Percentiles rank a stretch among this genome's conserved stretches.
Evolutionary conservation across 2,797 vertebrate genomes (phyloP).

Genomic region (Serranus cabrilla): DNA sequence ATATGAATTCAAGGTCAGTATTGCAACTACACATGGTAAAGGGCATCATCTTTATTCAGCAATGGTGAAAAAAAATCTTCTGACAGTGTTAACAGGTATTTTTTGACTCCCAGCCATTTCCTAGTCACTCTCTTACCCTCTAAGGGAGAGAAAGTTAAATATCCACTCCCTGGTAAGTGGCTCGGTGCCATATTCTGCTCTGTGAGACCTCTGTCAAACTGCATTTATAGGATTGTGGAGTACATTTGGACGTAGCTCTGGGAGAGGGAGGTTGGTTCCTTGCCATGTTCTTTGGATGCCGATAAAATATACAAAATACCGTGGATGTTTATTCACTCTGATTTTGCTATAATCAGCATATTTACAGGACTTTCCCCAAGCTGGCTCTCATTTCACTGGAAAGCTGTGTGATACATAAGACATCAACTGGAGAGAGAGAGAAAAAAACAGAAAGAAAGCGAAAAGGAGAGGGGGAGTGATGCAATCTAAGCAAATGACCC

Average conservation of each 20-base stretch:
- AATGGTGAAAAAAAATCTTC: slow-evolving; percentile 1
- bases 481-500: slow-evolving; percentile 65
- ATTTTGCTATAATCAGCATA: slow-evolving; percentile 26
- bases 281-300: slow-evolving; percentile 6
- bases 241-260: slow-evolving; percentile 17
- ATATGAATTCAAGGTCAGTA: slow-evolving; percentile 43
- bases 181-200: slow-evolving; percentile 22
- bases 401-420: slow-evolving; percentile 45
- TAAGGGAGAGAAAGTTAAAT: slow-evolving; percentile 18
- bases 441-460: slow-evolving; percentile 4
- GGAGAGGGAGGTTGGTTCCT: not conserved
- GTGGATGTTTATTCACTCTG: slow-evolving; percentile 20
- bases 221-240: not conserved
- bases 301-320: slow-evolving; percentile 19
- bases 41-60: slow-evolving; percentile 23
- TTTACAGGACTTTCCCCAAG: slow-evolving; percentile 31
- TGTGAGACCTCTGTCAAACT: slow-evolving; percentile 31
- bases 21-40: slow-evolving; percentile 20
- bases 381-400: slow-evolving; percentile 31
- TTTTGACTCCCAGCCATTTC: not conserved
- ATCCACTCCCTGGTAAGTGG: slow-evolving; percentile 25
- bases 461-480: slow-evolving; percentile 32
- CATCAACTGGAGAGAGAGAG: slow-evolving; percentile 17
- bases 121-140: slow-evolving; percentile 8
- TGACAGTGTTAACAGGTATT: slow-evolving; percentile 3